These are phyloP conservation scores for Apogon hyalosoma DNA, from an alignment of 2,797 vertebrate species.

Conservation along the genomic window DNA sequence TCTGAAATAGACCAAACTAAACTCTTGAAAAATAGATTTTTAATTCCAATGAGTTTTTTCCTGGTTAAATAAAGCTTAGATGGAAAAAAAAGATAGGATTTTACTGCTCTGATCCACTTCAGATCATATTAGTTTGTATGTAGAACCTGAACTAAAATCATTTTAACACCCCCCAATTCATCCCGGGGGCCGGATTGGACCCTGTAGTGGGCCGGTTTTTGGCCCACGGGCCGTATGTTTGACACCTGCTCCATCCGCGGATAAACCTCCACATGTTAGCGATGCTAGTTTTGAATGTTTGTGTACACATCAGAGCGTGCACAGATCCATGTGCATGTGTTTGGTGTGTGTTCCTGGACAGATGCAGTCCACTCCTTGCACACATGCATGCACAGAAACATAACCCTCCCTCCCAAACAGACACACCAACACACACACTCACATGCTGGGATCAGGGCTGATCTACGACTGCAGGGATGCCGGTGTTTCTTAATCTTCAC, in stretches of 20 bases:
- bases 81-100: too few species aligned
- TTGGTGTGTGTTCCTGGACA: not conserved
- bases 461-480: constrained; percentile 56
- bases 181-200: too few species aligned
- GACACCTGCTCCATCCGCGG: not conserved
- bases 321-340: not conserved
- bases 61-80: too few species aligned
- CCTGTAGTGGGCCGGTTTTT: too few species aligned
- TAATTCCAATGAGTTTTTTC: too few species aligned
- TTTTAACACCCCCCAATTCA: too few species aligned
- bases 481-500: constrained; percentile 43
- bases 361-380: constrained; percentile 3
- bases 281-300: not conserved
- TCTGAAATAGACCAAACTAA: too few species aligned
- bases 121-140: too few species aligned
- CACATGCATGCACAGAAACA: constrained; percentile 43
- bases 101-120: too few species aligned
- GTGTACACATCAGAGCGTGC: not conserved
- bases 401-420: not conserved
- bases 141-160: too few species aligned
- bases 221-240: not conserved
- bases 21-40: too few species aligned
- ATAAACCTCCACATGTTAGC: not conserved
- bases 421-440: constrained; percentile 48
- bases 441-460: constrained; percentile 77